Evolutionary conservation across 37 sponge, comb jelly and placozoan genomes (phyloP), one percentile per base, ranked within the genome.

Genomic region (Halisarca cf. caerulea): DNA sequence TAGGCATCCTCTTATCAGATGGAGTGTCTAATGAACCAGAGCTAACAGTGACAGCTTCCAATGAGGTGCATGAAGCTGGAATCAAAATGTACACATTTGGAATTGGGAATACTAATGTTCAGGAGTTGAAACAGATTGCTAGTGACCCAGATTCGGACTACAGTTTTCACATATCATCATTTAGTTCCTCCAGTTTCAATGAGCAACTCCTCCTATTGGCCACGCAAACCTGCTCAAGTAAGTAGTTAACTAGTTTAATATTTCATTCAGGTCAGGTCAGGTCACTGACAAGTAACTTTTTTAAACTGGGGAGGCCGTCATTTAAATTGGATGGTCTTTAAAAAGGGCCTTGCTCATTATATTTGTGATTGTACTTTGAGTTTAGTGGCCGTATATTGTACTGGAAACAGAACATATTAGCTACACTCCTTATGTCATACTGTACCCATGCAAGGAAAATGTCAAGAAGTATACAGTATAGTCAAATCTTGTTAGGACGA

Each of bases 31-130:
- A 71, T 33, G 28, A 36, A 6, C 72, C 72, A 20, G 35, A 5
- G 7, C 9, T 6, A 7, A 71, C 72, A 17, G 5, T 71, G 23
- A 7, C 5, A 71, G 72, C 72, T 30, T 35, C 72, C 28, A 30
- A 23, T 30, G 32, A 9, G 6, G 72, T 71, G 7, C 72, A 71
- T 71, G 35, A 5, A 8, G 35, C 72, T 30, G 72, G 72, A 14
- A 71, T 71, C 23, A 30, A 9, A 33, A 71, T 71, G 72, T 71
- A 71, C 72, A 71, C 79, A 3, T 21, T 78, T 78, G 79, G 79
- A 20, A 53, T 78, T 45, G 79, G 79, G 7, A 53, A 53, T 24
- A 24, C 55, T n/a, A 78, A 78, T 28, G 54, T 28, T n/a, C 54
- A 53, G 6, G 79, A 78, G 58, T 44, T 78, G 7, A 18, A 78